Evolutionary conservation across 2,797 vertebrate species (phyloP).

Genomic region (Manis pentadactyla): DNA sequence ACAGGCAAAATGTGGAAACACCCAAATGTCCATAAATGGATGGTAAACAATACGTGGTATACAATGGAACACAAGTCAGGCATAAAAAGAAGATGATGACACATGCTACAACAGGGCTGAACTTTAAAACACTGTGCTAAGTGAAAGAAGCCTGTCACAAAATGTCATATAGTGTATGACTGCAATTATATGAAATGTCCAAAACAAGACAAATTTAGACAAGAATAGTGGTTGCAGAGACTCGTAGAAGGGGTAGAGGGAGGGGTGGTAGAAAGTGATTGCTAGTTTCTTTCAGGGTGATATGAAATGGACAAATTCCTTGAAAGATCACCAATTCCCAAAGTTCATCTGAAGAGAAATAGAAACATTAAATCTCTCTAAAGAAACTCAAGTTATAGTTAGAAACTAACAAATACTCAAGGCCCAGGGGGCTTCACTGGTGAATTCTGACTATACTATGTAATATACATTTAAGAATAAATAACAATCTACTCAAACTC

Average conservation of each 20-base stretch:
- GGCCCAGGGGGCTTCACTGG: not conserved
- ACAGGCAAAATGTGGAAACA: not conserved
- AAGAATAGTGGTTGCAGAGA: not conserved
- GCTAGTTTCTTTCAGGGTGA: not conserved
- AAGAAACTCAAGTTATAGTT: not conserved
- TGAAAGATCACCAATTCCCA: not conserved
- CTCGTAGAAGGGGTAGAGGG: no score
- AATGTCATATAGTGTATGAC: not conserved
- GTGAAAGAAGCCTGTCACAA: not conserved
- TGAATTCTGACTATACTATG: not conserved
- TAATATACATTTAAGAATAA: not conserved
- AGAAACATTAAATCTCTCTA: not conserved
- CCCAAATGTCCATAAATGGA: not conserved
- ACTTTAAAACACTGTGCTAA: not conserved
- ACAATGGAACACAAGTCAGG: not conserved
- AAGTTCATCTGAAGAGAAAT: not conserved
- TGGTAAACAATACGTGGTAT: not conserved
- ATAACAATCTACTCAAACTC: not conserved
- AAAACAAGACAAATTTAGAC: conserved; percentile 2
- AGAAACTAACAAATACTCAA: not conserved
- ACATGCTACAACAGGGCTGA: not conserved
- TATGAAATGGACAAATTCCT: not conserved
- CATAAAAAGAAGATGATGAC: not conserved
- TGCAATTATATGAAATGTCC: not conserved
- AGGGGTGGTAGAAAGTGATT: not conserved